Evolutionary conservation across 1,140 invertebrate species (phyloP), one percentile per base, ranked within the genome.

Genomic region (Cephus cinctus): DNA sequence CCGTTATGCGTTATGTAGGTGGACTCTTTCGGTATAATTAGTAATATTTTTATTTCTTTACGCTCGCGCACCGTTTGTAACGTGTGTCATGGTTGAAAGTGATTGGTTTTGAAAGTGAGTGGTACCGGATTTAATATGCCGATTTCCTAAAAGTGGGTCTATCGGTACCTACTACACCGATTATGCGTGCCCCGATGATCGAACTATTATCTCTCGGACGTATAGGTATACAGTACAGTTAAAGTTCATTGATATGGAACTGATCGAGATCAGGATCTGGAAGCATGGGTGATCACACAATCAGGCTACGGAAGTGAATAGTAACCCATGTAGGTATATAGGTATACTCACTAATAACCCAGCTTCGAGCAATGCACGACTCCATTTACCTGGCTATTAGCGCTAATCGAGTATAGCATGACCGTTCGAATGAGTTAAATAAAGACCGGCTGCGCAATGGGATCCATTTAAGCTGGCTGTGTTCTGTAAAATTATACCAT

Each of bases 401-500:
- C 47, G 51, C 47, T 54, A 66, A 61, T 67, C 65, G 65, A 67
- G 66, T 65, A 55, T 53, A 49, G 51, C 61, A 47, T 57, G 63
- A 55, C 56, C 52, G 54, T 63, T 68, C 47, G 54, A 68, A 61
- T 60, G 54, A 63, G 68, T 61, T 63, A 65, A 68, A 67, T 68
- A 63, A 60, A 66, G 57, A 65, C 51, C 54, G 54, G 56, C 52
- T 54, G 56, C 59, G 61, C 59, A 6, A 35, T 54, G 52, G 27
- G 54, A 50, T 42, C 51, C 23, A 27, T 38, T 25, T 44, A 34
- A 36, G n/a, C 43, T 38, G 25, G 52, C 52, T 48, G 48, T 55
- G 58, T 52, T 57, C 35, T 20, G 42, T 43, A 23, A 47, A 51
- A 48, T 30, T 39, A 56, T 54, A 25, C 43, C 47, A 32, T 59